A percentile compares a stretch with the other conserved stretches of the same genome.
These are phyloP conservation scores for Microtus montanus DNA, from an alignment of 2,113 vertebrate species.

Conservation along the genomic window DNA sequence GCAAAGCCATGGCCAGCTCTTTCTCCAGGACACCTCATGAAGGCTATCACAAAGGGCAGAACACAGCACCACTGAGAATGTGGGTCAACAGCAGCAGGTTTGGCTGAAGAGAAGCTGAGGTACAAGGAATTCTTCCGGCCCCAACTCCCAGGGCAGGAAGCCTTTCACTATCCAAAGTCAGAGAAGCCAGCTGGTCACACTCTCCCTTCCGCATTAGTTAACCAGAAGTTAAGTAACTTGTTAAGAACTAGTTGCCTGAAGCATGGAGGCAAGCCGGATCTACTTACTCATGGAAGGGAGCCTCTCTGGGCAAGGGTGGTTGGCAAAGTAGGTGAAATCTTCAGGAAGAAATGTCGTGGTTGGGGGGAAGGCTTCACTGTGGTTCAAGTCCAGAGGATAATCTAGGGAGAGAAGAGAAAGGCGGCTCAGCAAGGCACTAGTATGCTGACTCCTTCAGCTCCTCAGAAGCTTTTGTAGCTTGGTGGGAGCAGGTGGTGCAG, in stretches of 20 bases:
- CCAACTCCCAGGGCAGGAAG: not conserved
- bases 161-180: not conserved
- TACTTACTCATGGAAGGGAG: slow-evolving; percentile 98
- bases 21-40: not conserved
- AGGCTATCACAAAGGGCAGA: not conserved
- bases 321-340: slow-evolving; percentile 94
- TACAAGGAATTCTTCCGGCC: not conserved
- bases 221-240: not conserved
- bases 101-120: not conserved
- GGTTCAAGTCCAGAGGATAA: slow-evolving; percentile 94
- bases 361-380: slow-evolving; percentile 92
- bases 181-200: rapidly evolving
- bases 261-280: not conserved
- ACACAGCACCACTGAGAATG: not conserved
- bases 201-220: too few species aligned
- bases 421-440: not conserved
- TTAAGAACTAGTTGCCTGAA: too few species aligned
- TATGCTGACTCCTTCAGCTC: not conserved
- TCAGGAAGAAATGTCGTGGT: slow-evolving; percentile 95
- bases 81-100: not conserved
- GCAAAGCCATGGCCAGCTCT: not conserved
- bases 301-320: slow-evolving; percentile 92
- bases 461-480: not conserved
- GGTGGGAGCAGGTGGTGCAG: not conserved
- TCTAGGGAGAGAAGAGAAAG: slow-evolving; percentile 83